Evolutionary conservation across 2,888 invertebrate species (phyloP), one percentile per base, ranked within the genome.

Genomic region (Lithophane socia): DNA sequence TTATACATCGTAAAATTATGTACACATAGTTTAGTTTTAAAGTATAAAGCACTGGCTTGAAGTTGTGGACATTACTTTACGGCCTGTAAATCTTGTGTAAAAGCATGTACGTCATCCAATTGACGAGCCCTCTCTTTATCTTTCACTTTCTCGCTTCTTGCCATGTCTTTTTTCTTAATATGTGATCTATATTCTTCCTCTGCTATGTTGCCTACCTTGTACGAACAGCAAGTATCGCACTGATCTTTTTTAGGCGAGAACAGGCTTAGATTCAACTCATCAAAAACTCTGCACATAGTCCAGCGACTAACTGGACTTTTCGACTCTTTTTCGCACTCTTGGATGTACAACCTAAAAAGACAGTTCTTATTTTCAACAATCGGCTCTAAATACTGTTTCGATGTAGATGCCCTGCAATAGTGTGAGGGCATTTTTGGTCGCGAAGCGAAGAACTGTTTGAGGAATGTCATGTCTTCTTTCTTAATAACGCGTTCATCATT

Each of bases 181-280:
- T 89, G 84, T 69, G 54, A 70, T 44, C 77, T 16, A 70, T 84
- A 89, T 75, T 76, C 75, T 61, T 83, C 85, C 63, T 90, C 83
- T 47, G 69, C 52, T 67, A 88, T 65, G 77, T 89, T 90, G 65
- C 83, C 82, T 63, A 76, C 83, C 73, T 86, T 79, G 72, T 87
- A 83, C 12, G 84, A 69, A 77, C 82, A 82, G 64, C 78, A 75
- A 58, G 49, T 47, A 42, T 76, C 69, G 44, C 75, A 79, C 12
- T 63, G 79, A 68, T 89, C 87, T 83, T 89, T 89, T 79, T 86
- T 89, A 42, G 88, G 87, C 63, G 37, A 29, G 69, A 84, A 89
- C 42, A 90, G 69, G 63, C 82, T 78, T n/a, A 90, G 47, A 79
- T 87, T 87, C 49, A 60, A 42, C 21, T 79, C 82, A 47, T 80